Evolutionary conservation across 2,797 vertebrate species (phyloP).

Genomic region (Sus cebifrons): DNA sequence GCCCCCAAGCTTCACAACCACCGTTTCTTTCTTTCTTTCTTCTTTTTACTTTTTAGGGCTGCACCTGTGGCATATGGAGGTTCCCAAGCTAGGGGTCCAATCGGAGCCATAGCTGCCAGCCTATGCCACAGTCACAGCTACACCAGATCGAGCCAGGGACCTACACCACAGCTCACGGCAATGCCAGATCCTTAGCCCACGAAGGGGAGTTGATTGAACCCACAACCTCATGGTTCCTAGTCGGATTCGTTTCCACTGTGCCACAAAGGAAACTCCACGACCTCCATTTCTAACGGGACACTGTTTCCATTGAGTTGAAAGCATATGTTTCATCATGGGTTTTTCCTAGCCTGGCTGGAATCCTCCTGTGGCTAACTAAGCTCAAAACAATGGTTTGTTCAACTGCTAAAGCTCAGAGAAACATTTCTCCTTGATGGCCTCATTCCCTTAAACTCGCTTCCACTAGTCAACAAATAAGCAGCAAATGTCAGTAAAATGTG

Average conservation of each 20-base stretch:
- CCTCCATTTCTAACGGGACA: neutral
- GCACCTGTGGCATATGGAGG: too few relatives aligned
- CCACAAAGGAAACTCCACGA: neutral
- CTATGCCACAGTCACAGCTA: too few relatives aligned
- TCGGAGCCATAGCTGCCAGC: too few relatives aligned
- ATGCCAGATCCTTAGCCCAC: too few relatives aligned
- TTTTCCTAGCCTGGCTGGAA: too few relatives aligned
- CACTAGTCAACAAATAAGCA: neutral
- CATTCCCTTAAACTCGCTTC: neutral
- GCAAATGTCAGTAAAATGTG: neutral
- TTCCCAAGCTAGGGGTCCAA: too few relatives aligned
- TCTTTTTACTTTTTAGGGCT: too few relatives aligned
- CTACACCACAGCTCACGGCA: too few relatives aligned
- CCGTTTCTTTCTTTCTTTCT: neutral
- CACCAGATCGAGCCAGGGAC: too few relatives aligned
- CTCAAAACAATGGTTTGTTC: neutral
- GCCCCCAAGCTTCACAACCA: neutral
- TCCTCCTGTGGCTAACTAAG: neutral
- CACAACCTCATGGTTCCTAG: too few relatives aligned
- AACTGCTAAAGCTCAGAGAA: neutral
- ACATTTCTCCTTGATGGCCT: neutral
- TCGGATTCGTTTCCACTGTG: too few relatives aligned
- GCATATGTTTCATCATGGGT: neutral
- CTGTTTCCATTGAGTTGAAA: neutral
- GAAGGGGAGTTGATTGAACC: too few relatives aligned